These are phyloP conservation scores for crab-eating macaque (Macaca fascicularis) DNA, from an alignment of 2,113 vertebrate species.

Conservation along the genomic window T2T-MFA8v1.1 NC_088376.1:149940501-149941000, in stretches of 20 bases:
- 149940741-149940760: not conserved
- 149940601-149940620: not conserved
- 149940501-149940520: constrained; percentile 26
- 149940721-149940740: not conserved
- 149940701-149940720: not conserved
- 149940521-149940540: not conserved
- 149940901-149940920: not conserved
- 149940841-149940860: not conserved
- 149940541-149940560: not conserved
- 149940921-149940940: not conserved
- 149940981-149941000: not conserved
- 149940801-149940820: not conserved
- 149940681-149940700: not conserved
- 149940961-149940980: not conserved
- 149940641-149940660: not conserved
- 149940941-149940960: not conserved
- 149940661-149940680: rapidly evolving
- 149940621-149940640: not conserved
- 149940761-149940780: not conserved
- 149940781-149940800: not conserved
- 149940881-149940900: not conserved
- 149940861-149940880: not conserved
- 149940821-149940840: not conserved
- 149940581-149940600: not conserved
- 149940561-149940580: not conserved